These are phyloP conservation scores for Podarcis raffonei DNA, from an alignment of 2,113 vertebrate species.

Conservation along the genomic window DNA sequence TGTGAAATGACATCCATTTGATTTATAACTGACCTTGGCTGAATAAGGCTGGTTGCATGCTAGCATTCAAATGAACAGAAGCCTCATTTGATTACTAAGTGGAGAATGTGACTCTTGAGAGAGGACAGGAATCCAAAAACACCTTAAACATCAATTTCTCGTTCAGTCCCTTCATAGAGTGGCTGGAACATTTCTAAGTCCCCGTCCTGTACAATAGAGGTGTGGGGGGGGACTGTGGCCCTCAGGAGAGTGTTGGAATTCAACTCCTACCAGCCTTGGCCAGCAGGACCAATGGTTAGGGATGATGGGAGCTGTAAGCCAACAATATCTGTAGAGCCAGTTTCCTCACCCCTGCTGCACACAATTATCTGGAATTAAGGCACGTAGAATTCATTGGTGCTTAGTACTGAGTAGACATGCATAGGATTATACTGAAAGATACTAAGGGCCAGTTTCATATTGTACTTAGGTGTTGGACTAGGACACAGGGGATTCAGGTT, in stretches of 20 bases:
- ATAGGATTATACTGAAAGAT: too few relatives aligned
- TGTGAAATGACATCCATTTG: conserved; percentile 68
- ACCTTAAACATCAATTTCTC: conserved; percentile 27
- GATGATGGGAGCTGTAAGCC: too few relatives aligned
- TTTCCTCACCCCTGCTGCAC: not conserved
- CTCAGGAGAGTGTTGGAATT: too few relatives aligned
- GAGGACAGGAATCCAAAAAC: conserved; percentile 34
- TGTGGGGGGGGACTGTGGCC: not conserved
- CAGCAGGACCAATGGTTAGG: too few relatives aligned
- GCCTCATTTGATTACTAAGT: conserved; percentile 41
- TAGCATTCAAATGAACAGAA: conserved; percentile 50
- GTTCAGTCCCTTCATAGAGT: not conserved
- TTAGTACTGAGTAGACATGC: too few relatives aligned
- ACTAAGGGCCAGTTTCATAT: too few relatives aligned
- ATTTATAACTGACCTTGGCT: conserved; percentile 73
- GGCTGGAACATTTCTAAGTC: not conserved
- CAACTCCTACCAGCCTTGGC: too few relatives aligned
- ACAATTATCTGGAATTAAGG: too few relatives aligned
- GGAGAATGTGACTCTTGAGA: conserved; percentile 31
- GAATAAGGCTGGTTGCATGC: conserved; percentile 41
- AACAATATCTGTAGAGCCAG: too few relatives aligned
- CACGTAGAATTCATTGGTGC: too few relatives aligned
- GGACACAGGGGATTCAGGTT: too few relatives aligned
- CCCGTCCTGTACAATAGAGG: not conserved
- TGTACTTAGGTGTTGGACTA: too few relatives aligned